These are phyloP conservation scores for Neuroscelio doddi DNA, from an alignment of 2,888 invertebrate genomes.

Conservation along the genomic window DNA sequence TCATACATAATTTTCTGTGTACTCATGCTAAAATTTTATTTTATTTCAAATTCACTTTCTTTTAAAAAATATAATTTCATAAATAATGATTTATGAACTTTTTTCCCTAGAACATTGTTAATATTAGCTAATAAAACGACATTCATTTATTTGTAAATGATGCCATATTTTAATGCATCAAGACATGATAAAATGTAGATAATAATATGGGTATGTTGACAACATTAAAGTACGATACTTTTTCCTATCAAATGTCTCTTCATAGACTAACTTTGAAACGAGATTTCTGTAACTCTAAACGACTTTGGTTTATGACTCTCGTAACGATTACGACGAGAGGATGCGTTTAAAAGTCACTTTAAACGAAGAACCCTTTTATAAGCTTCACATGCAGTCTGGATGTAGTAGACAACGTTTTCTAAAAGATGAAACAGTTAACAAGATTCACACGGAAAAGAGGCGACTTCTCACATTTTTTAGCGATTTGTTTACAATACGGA, in stretches of 20 bases:
- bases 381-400: slow-evolving; percentile 46
- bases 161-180: no score
- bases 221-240: slow-evolving; percentile 11
- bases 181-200: no score
- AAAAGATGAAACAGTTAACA: slow-evolving; percentile 40
- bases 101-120: no score
- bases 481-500: slow-evolving; percentile 68
- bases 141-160: no score
- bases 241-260: slow-evolving; percentile 26
- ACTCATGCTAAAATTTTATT: no score
- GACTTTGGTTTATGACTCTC: slow-evolving; percentile 45
- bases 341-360: slow-evolving; percentile 55
- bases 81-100: no score
- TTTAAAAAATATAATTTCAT: no score
- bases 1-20: no score
- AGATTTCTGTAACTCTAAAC: slow-evolving; percentile 44
- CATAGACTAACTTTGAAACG: slow-evolving; percentile 22
- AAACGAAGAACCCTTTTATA: slow-evolving; percentile 61
- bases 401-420: no score
- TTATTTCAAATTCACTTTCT: no score
- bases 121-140: no score
- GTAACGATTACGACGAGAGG: slow-evolving; percentile 41
- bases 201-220: slow-evolving; percentile 17
- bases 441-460: slow-evolving; percentile 38
- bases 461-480: slow-evolving; percentile 58